Evolutionary conservation across 2,113 vertebrate genomes (phyloP), one percentile per base, ranked within the genome.

Genomic region (Noctilio leporinus): DNA sequence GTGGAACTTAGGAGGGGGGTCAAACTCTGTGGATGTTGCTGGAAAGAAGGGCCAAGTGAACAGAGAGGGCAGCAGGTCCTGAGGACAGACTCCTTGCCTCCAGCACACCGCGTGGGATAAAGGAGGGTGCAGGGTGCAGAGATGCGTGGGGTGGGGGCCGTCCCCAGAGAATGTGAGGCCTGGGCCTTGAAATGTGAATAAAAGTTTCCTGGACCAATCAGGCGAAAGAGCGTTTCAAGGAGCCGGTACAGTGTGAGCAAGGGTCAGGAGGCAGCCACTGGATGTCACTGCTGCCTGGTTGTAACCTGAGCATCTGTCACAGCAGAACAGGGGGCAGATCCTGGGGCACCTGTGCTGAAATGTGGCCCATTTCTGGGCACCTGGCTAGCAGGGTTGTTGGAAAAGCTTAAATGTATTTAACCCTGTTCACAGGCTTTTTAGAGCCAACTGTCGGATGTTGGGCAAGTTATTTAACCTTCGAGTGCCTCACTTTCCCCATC

Each of bases 61-160:
- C 91, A 53, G 78, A 86, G 5, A 57, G 77, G 49, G 38, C 16
- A 2, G 43, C 40, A 28, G 33, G 7, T n/a, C 14, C 64, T 5
- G 14, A 62, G 55, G 28, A 57, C 0, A 0, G 33, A 11, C 7
- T 65, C 55, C 89, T 38, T 24, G 24, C 0, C 24, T 7, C 3
- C 75, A 33, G 10, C 14, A 2, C 2, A 0, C 78, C 26, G 3
- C 0, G 6, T 1, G 75, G 2, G 9, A 4, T 3, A 0, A 2
- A 0, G 20, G 78, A 72, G 17, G 73, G 51, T 19, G 51, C 17
- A 53, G n/a, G 64, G 33, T 14, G 9, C 53, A 45, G 53, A 1
- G 24, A 11, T 19, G 2, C 11, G 65, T 3, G 11, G 65, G 17
- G 26, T 38, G 30, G 45, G 43, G 49, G 62, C 51, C 84, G 28